A percentile compares a stretch with the other conserved stretches of the same genome.
Conservation (phyloP, 2,888 invertebrate genomes). For the Pyrocoelia pectoralis region DNA sequence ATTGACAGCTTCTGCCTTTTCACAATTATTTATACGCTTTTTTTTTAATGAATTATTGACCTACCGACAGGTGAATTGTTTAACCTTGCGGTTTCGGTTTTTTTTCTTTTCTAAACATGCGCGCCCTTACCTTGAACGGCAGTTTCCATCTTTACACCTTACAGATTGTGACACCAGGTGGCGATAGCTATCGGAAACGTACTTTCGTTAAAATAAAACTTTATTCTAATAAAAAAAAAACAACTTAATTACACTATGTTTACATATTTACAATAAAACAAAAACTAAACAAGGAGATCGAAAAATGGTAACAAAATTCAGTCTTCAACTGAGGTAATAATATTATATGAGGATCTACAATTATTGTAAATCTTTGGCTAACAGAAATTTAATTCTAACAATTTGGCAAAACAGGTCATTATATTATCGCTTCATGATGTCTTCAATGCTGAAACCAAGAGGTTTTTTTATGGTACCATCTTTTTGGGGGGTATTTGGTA, state of each 20-base stretch:
- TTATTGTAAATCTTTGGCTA: slow-evolving; percentile 28
- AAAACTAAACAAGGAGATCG: slow-evolving; percentile 4
- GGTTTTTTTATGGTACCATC: slow-evolving; percentile 57
- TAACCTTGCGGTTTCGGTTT: slow-evolving; percentile 22
- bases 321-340: slow-evolving; percentile 36
- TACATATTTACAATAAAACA: slow-evolving; percentile 7
- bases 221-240: slow-evolving; percentile 15
- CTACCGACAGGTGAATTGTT: slow-evolving; percentile 20
- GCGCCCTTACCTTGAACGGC: background rate
- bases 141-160: background rate
- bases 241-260: slow-evolving; percentile 9
- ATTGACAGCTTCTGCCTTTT: slow-evolving; percentile 55
- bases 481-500: slow-evolving; percentile 5
- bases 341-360: background rate
- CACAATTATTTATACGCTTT: slow-evolving; percentile 52
- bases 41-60: slow-evolving; percentile 32
- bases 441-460: slow-evolving; percentile 86
- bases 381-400: slow-evolving; percentile 5
- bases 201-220: slow-evolving; percentile 12
- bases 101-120: background rate
- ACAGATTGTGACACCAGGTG: background rate
- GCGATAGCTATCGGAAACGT: background rate
- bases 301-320: slow-evolving; percentile 39
- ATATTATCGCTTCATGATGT: slow-evolving; percentile 84
- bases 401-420: background rate